A percentile compares a stretch with the other conserved stretches of the same genome.
These are phyloP conservation scores for Drosophila lini DNA, from an alignment of 1,140 invertebrate genomes.

Conservation along the genomic window DNA sequence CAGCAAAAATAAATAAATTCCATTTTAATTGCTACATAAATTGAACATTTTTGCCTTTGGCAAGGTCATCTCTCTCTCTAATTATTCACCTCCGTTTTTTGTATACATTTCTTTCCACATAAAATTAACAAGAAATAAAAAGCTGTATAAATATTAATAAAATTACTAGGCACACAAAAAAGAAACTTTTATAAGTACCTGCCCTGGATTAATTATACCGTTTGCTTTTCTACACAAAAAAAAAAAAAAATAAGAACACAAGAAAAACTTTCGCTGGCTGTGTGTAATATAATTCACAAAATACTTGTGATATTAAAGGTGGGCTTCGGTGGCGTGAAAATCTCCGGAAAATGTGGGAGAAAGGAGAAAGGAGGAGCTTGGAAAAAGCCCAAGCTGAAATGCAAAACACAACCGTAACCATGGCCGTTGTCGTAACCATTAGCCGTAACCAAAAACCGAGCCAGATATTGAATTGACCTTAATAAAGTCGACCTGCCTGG, in stretches of 20 bases:
- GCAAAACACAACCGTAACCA: conserved; percentile 53
- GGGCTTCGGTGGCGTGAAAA: conserved; percentile 49
- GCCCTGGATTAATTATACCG: conserved; percentile 15
- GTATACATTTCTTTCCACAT: not conserved
- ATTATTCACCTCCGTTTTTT: not conserved
- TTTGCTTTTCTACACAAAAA: not conserved
- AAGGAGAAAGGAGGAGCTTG: not conserved
- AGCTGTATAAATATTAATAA: conserved; percentile 8
- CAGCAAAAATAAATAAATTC: not conserved
- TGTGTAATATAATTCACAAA: conserved; percentile 52
- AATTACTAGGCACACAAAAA: conserved; percentile 10
- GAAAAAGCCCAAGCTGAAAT: conserved; percentile 41
- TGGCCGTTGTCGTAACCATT: conserved; percentile 67
- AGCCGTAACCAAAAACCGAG: conserved; percentile 68
- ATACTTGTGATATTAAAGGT: conserved; percentile 58
- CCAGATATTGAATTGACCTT: conserved; percentile 81
- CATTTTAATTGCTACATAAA: not conserved
- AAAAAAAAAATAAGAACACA: conserved; percentile 2
- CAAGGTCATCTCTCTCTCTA: not conserved
- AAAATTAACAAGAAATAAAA: conserved; percentile 13
- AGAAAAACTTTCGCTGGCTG: conserved; percentile 13
- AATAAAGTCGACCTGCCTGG: conserved; percentile 70
- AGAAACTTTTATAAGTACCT: conserved; percentile 16
- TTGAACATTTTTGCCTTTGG: conserved; percentile 1
- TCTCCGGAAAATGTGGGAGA: conserved; percentile 11